Evolutionary conservation across 2,888 invertebrate genomes (phyloP).

Genomic region (Podabrus alpinus): DNA sequence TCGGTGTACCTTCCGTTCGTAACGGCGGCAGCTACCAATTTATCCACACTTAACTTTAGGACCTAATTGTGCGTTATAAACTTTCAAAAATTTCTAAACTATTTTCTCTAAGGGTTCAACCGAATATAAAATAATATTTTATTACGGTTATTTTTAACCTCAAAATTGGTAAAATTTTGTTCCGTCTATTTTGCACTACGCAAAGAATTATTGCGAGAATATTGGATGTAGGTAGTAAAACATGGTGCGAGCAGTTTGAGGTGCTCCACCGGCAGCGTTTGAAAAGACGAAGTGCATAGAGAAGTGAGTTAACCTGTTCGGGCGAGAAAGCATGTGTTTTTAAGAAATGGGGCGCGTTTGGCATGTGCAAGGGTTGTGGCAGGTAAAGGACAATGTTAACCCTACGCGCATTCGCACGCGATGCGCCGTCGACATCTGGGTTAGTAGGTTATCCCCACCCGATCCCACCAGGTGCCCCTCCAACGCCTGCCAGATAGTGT

Average conservation of each 20-base stretch:
- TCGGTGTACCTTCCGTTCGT: not conserved
- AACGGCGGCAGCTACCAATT: not conserved
- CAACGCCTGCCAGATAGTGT: slow-evolving; percentile 42
- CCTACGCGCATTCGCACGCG: slow-evolving; percentile 64
- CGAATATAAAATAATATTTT: not conserved
- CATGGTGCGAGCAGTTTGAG: not conserved
- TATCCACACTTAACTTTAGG: not conserved
- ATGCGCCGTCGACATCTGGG: slow-evolving; percentile 73
- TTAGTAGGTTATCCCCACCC: slow-evolving; percentile 79
- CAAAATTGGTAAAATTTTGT: too few species aligned
- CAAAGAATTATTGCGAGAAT: not conserved
- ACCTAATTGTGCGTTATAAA: not conserved
- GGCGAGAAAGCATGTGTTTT: not conserved
- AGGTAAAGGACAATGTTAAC: slow-evolving; percentile 49
- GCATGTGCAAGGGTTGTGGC: slow-evolving; percentile 29
- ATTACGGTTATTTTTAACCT: too few species aligned
- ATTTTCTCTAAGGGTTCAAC: not conserved
- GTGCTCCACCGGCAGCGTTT: not conserved
- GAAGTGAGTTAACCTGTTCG: not conserved
- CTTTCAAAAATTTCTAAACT: not conserved
- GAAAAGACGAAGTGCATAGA: not conserved
- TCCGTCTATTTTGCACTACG: too few species aligned
- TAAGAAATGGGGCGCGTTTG: slow-evolving; percentile 4
- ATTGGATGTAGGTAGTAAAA: not conserved
- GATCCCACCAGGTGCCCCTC: slow-evolving; percentile 50